These are phyloP conservation scores for Carcina quercana DNA, from an alignment of 2,888 invertebrate genomes.

Conservation along the genomic window DNA sequence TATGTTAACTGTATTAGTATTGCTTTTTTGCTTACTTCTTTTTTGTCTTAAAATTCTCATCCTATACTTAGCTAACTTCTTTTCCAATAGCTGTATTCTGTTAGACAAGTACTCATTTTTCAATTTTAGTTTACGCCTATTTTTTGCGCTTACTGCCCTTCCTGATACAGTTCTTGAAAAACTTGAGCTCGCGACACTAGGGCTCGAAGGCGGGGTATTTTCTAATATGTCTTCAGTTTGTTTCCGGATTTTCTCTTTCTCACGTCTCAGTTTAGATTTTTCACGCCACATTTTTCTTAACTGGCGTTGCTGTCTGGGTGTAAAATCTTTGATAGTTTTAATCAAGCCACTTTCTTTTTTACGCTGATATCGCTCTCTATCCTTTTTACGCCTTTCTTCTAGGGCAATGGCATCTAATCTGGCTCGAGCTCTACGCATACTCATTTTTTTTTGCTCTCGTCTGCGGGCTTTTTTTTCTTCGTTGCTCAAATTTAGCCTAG, in stretches of 20 bases:
- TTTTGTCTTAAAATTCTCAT: slow-evolving; percentile 5
- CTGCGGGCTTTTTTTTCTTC: slow-evolving; percentile 12
- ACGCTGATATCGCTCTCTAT: slow-evolving; percentile 16
- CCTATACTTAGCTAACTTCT: slow-evolving; percentile 6
- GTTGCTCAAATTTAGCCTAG: slow-evolving; percentile 7
- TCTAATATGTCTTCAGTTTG: slow-evolving; percentile 1
- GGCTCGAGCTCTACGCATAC: slow-evolving; percentile 11
- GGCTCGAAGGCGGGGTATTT: background rate
- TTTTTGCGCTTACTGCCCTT: background rate
- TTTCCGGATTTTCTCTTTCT: slow-evolving; percentile 10
- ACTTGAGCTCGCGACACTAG: background rate
- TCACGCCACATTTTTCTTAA: slow-evolving; percentile 17
- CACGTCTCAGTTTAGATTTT: slow-evolving; percentile 9
- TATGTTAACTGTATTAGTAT: background rate
- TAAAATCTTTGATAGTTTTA: slow-evolving; percentile 15
- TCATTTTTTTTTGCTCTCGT: slow-evolving; percentile 15
- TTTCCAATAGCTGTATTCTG: slow-evolving; percentile 2
- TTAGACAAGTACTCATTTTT: background rate
- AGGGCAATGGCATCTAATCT: slow-evolving; percentile 9
- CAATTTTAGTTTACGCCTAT: background rate
- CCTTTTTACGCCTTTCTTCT: slow-evolving; percentile 12
- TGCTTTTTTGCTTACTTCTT: background rate
- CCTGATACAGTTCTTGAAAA: background rate
- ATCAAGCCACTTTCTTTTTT: slow-evolving; percentile 15
- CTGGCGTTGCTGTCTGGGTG: slow-evolving; percentile 14